Conservation (phyloP, 1,140 invertebrate genomes). For the Cheumatopsyche charites region DNA sequence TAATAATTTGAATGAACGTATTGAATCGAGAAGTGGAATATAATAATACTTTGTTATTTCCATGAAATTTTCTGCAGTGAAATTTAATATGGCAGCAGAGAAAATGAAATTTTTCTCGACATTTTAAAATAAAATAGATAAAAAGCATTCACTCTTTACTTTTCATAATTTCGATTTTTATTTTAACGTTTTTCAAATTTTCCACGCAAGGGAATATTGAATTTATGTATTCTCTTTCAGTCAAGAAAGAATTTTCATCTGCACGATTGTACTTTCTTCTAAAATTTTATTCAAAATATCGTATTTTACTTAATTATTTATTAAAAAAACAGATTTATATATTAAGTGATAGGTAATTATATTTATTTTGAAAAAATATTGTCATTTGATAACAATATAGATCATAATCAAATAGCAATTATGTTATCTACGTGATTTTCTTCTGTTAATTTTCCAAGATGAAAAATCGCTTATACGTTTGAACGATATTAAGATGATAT, state of each 20-base stretch:
- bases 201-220: no score
- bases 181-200: not conserved
- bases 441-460: constrained; percentile 6
- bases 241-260: no score
- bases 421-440: not conserved
- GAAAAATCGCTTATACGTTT: not conserved
- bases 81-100: constrained; percentile 33
- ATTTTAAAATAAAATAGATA: not conserved
- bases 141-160: constrained; percentile 34
- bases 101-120: not conserved
- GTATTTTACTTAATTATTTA: no score
- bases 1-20: no score
- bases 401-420: constrained; percentile 8
- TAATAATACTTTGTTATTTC: no score
- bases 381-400: constrained; percentile 18
- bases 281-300: no score
- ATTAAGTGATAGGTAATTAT: no score
- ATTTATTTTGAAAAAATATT: constrained; percentile 19
- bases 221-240: no score
- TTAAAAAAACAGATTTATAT: no score
- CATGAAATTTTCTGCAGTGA: constrained; percentile 6
- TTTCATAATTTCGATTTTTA: not conserved
- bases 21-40: no score
- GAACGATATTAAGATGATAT: not conserved
- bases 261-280: no score